Conservation (phyloP, 2,888 invertebrate species). For the Acrocyrtus sp. region DNA sequence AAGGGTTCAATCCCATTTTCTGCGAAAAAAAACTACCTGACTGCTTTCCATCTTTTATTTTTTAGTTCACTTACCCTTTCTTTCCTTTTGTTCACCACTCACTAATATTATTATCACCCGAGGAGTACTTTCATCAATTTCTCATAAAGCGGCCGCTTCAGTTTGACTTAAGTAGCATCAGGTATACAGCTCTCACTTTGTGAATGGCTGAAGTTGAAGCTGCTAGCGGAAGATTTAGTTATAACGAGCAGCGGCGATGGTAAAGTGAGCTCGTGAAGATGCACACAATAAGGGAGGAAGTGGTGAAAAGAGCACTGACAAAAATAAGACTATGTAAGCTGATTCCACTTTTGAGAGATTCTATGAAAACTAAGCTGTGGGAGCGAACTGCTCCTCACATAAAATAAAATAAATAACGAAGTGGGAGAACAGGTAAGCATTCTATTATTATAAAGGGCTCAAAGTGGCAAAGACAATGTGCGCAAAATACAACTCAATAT, state of each 20-base stretch:
- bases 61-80: neutral
- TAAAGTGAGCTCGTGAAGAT: neutral
- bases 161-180: no score
- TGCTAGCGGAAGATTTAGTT: neutral
- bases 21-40: neutral
- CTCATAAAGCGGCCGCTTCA: conserved; percentile 16
- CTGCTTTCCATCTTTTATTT: neutral
- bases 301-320: conserved; percentile 6
- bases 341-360: conserved; percentile 44
- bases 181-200: no score
- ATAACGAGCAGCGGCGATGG: neutral
- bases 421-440: neutral
- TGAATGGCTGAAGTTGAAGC: neutral
- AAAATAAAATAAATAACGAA: conserved; percentile 9
- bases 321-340: conserved; percentile 41
- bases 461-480: no score
- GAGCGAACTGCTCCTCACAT: conserved; percentile 18
- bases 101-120: conserved; percentile 20
- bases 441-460: neutral
- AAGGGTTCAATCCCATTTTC: neutral
- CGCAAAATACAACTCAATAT: neutral
- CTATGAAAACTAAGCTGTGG: conserved; percentile 33
- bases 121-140: conserved; percentile 26
- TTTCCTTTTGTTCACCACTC: conserved; percentile 13
- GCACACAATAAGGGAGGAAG: neutral